Conservation (phyloP, 2,888 invertebrate species). For the Hedya salicella region DNA sequence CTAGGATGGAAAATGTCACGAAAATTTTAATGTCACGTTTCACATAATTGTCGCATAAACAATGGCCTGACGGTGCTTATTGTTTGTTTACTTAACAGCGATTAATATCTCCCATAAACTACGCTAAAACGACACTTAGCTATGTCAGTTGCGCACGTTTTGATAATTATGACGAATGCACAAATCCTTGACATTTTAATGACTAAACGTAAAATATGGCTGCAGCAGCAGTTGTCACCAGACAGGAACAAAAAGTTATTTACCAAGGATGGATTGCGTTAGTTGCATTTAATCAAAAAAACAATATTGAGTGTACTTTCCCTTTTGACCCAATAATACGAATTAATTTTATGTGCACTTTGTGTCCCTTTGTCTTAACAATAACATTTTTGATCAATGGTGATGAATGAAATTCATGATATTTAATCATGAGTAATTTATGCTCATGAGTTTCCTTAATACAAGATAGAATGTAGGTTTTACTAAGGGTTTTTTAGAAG, state of each 20-base stretch:
- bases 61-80: slow-evolving; percentile 14
- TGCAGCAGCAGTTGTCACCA: background rate
- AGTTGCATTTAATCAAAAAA: too few relatives aligned
- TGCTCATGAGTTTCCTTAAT: too few relatives aligned
- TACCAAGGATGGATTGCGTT: background rate
- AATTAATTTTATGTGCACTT: too few relatives aligned
- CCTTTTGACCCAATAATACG: too few relatives aligned
- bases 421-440: too few relatives aligned
- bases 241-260: background rate
- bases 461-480: too few relatives aligned
- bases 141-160: slow-evolving; percentile 34
- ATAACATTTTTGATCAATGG: too few relatives aligned
- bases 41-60: slow-evolving; percentile 25
- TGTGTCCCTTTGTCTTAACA: too few relatives aligned
- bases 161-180: slow-evolving; percentile 42
- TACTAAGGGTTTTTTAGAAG: too few relatives aligned
- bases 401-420: too few relatives aligned
- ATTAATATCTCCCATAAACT: slow-evolving; percentile 39
- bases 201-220: slow-evolving; percentile 12
- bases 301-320: too few relatives aligned
- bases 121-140: slow-evolving; percentile 34
- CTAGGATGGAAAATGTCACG: too few relatives aligned
- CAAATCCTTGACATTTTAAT: slow-evolving; percentile 35
- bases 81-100: slow-evolving; percentile 38
- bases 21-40: slow-evolving; percentile 16